A percentile compares a stretch with the other conserved stretches of the same genome.
Conservation (phyloP, 2,113 vertebrate genomes). For the Anoura caudifer region DNA sequence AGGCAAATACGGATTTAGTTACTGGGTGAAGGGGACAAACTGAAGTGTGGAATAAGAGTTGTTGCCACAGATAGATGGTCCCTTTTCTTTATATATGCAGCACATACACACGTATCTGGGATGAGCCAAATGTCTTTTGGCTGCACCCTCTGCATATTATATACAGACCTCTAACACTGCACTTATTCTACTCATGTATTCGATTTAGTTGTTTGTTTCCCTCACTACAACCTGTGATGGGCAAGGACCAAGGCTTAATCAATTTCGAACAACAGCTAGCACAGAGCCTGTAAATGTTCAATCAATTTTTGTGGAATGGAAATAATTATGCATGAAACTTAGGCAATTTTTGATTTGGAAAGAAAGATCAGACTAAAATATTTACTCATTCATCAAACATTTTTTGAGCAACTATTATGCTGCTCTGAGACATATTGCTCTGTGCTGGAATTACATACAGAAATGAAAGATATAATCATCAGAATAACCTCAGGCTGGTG, state of each 20-base stretch:
- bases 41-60: neutral
- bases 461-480: neutral
- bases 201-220: neutral
- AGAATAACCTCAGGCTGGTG: neutral
- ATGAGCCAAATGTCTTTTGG: neutral
- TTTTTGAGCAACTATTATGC: neutral
- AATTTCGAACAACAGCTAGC: neutral
- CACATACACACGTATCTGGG: rapidly evolving
- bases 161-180: neutral
- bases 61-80: neutral
- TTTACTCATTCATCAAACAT: neutral
- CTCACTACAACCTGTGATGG: neutral
- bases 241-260: neutral
- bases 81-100: neutral
- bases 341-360: neutral
- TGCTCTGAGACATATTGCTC: neutral
- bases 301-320: neutral
- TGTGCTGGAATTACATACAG: neutral
- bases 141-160: no score
- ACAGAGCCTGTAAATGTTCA: neutral
- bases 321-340: neutral
- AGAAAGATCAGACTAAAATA: neutral
- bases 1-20: conserved; percentile 10
- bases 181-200: neutral
- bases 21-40: neutral